Base-by-base conservation (phyloP, 2,113 vertebrate genomes). In the Tyrannus savana region DNA sequence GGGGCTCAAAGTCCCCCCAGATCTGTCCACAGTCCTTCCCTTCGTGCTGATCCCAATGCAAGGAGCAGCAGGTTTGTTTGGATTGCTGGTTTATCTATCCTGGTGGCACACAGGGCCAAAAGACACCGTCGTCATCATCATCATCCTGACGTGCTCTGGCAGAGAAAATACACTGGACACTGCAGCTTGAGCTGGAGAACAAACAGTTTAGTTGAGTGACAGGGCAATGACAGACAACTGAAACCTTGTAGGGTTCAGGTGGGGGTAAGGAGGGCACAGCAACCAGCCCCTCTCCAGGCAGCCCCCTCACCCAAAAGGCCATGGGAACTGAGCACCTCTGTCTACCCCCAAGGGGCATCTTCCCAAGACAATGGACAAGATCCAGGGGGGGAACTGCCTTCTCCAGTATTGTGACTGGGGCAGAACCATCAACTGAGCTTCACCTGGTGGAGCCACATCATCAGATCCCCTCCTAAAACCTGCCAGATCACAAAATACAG, bases 1-100 rank as follows among this genome's bases (percentile, higher is more conserved):
- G 23, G 46, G 27, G 24, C 4, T 72, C 23, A 14, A 75, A 49
- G 17, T 39, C 74, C 33, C 64, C 64, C 33, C 6, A 6, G 12
- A 64, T 63, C 47, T 1, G 1, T 12, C 35, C 47, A 0, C 1
- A 64, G 41, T 13, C 66, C 60, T 93, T 84, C 49, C 5, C 37
- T 49, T 55, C 0, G 0, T 63, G 59, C 16, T 14, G 4, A 67
- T 72, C 42, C 30, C 21, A 74, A 33, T 3, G 30, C 41, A 64
- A 73, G 37, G 25, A 69, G 12, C 41, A 53, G 21, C 18, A 22
- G 30, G 19, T 13, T 67, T 67, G 39, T 62, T 33, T 37, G 23
- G 8, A 46, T 12, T 66, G 14, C 35, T 64, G 42, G 12, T 10
- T 30, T 31, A 22, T 7, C 56, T 33, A 19, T 64, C 18, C 33